Evolutionary conservation across 1,140 invertebrate species (phyloP).

Genomic region (honey bee (Apis mellifera)): Amel_HAv3.1 CM009936.2:2602001-2602500

Average conservation of each 20-base stretch:
- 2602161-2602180: background rate
- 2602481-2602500: background rate
- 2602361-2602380: too few species aligned
- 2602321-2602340: too few species aligned
- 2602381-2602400: background rate
- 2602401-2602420: background rate
- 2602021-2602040: background rate
- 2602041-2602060: background rate
- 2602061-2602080: background rate
- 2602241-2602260: too few species aligned
- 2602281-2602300: too few species aligned
- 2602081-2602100: background rate
- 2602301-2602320: too few species aligned
- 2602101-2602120: background rate
- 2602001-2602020: background rate
- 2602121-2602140: too few species aligned
- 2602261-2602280: too few species aligned
- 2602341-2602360: too few species aligned
- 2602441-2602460: background rate
- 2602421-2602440: background rate
- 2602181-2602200: too few species aligned
- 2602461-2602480: background rate
- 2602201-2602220: too few species aligned
- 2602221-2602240: too few species aligned
- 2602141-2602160: background rate